Percentiles rank a stretch among this genome's conserved stretches.
These are phyloP conservation scores for Anoura caudifer DNA, from an alignment of 2,113 vertebrate genomes.

Conservation along the genomic window DNA sequence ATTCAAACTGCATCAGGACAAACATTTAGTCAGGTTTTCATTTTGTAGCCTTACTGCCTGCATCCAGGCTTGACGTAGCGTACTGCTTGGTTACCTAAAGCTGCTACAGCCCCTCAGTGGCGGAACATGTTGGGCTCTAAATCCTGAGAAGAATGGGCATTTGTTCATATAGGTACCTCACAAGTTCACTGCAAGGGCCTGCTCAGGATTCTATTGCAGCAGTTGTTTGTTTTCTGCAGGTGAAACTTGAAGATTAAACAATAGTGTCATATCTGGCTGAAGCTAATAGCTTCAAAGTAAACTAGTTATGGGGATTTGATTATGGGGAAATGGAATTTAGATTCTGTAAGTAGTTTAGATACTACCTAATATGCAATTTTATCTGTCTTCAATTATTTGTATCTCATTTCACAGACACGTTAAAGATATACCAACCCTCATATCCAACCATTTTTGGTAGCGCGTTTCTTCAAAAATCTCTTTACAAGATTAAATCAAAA, in stretches of 20 bases:
- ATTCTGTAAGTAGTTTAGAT: not conserved
- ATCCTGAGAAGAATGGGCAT: not conserved
- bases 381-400: conserved; percentile 5
- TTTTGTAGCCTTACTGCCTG: not conserved
- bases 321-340: not conserved
- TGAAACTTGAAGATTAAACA: conserved; percentile 28
- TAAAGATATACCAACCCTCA: not conserved
- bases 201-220: not conserved
- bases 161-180: not conserved
- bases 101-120: not conserved
- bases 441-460: not conserved
- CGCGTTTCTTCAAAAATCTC: not conserved
- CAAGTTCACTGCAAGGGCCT: not conserved
- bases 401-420: conserved; percentile 26
- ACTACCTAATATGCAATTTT: not conserved
- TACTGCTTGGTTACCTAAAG: not conserved
- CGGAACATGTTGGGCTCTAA: not conserved
- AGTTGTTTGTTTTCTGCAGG: conserved; percentile 22
- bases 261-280: not conserved
- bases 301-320: not conserved
- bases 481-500: not conserved
- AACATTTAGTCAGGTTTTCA: not conserved
- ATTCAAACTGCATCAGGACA: not conserved
- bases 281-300: not conserved
- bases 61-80: not conserved